A percentile compares a stretch with the other conserved stretches of the same genome.
These are phyloP conservation scores for Microtus ochrogaster DNA, from an alignment of 2,113 vertebrate species.

Conservation along the genomic window DNA sequence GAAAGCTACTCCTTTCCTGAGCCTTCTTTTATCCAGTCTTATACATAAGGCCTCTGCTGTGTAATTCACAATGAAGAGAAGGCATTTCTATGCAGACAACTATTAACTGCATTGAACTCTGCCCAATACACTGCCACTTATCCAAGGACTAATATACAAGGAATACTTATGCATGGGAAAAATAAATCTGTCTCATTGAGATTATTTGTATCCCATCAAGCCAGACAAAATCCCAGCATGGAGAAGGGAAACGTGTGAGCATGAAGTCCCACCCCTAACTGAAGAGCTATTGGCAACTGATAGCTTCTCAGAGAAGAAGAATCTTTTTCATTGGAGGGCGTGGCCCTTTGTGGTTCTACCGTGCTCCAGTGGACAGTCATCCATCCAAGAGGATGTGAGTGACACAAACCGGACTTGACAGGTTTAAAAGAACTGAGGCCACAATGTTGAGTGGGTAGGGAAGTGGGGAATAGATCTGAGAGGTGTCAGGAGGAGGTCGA, in stretches of 20 bases:
- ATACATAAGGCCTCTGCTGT: background rate
- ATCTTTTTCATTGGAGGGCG: background rate
- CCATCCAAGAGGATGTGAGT: background rate
- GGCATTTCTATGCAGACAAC: background rate
- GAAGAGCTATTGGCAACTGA: background rate
- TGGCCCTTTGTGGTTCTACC: background rate
- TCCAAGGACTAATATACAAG: background rate
- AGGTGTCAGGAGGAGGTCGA: background rate
- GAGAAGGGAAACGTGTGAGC: background rate
- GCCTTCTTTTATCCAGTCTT: background rate
- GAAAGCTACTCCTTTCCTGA: background rate
- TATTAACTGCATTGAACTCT: background rate
- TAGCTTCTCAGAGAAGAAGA: background rate
- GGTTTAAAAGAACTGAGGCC: background rate
- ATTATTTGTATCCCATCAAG: background rate
- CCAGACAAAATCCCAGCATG: background rate
- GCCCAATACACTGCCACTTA: background rate
- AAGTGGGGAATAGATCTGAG: background rate
- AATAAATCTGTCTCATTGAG: background rate
- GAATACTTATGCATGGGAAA: background rate
- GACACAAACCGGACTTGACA: background rate
- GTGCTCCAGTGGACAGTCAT: background rate
- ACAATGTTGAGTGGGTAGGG: background rate
- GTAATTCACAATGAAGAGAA: background rate
- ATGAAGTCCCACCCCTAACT: background rate